A percentile compares a stretch with the other conserved stretches of the same genome.
phyloP scores from a whole-genome alignment of 2,797 vertebrate genomes.

The Peromyscus melanophrys region DNA sequence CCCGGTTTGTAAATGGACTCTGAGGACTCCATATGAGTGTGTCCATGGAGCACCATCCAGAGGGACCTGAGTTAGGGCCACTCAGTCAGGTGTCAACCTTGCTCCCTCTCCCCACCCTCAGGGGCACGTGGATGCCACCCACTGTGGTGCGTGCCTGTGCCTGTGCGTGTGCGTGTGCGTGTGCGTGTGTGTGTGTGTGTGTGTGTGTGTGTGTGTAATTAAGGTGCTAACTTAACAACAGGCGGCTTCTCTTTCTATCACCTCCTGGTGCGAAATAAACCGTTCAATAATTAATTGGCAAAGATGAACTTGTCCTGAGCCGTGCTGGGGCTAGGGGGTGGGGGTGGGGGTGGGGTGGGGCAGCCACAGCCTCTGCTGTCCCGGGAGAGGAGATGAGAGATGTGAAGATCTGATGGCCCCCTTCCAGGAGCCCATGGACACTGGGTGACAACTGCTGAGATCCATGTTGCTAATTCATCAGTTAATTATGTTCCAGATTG shows the following conservation, averaged over 20 bases:
- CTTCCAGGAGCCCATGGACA: slow-evolving; percentile 83
- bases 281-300: slow-evolving; percentile 90
- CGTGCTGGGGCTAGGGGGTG: not conserved
- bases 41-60: not conserved
- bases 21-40: not conserved
- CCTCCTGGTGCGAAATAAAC: slow-evolving; percentile 86
- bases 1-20: not conserved
- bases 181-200: not conserved
- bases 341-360: not conserved
- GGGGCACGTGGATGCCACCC: not conserved
- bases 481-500: slow-evolving; percentile 85
- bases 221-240: slow-evolving; percentile 79
- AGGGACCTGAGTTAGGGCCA: not conserved
- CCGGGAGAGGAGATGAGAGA: slow-evolving; percentile 84
- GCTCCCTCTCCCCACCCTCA: not conserved
- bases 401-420: slow-evolving; percentile 85
- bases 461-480: slow-evolving; percentile 87
- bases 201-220: slow-evolving; percentile 82
- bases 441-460: slow-evolving; percentile 81
- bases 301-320: slow-evolving; percentile 84
- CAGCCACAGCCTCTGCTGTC: slow-evolving; percentile 79
- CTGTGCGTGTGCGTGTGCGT: not conserved
- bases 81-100: not conserved
- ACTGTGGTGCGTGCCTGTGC: not conserved
- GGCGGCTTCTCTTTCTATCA: slow-evolving; percentile 67